Base-by-base conservation (phyloP, 2,113 vertebrate genomes). In the Trinectes maculatus region DNA sequence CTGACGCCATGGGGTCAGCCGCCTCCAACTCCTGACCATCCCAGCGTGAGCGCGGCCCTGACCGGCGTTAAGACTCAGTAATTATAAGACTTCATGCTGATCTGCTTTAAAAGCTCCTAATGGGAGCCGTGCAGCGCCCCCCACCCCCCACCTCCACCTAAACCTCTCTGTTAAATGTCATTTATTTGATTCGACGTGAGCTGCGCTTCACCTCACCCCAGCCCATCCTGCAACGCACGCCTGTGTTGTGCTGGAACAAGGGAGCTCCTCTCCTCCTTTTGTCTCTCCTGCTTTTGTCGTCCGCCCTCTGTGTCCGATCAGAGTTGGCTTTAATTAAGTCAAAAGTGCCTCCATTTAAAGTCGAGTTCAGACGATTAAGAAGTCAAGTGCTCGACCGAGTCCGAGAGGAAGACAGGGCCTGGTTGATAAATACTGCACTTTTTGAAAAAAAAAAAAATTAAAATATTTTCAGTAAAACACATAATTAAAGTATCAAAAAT, bases 81-180 rank as follows among this genome's bases (percentile, higher is more conserved):
- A 92, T 92, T 91, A 33, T 1, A 90, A 88, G 87, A 85, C 85
- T 78, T 89, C 91, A 91, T 67, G 91, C 90, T 90, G 91, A 49
- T 86, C 64, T 61, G 77, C 87, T 90, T 90, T 89, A 89, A 89
- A 89, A 74, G 88, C 86, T 79, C 80, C 76, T 78, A 87, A 85
- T 73, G 75, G 74, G 74, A 83, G 69, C 47, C 55, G 57, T 24
- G 39, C 66, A 8, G 73, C 6, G 59, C 42, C 42, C 51, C 6
- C 40, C 40, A n/a, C 40, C 22, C 43, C 11, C 34, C 11, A 16
- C 12, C 15, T 7, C 42, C 8, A 16, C 48, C 48, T 13, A 8
- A 48, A 69, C 57, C 83, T 68, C 55, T 60, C 83, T 46, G 71
- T 78, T 84, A 24, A 33, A 80, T 77, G 48, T 64, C 47, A 82